Evolutionary conservation across 2,888 invertebrate species (phyloP).

Genomic region (Neoitamus cyanurus): DNA sequence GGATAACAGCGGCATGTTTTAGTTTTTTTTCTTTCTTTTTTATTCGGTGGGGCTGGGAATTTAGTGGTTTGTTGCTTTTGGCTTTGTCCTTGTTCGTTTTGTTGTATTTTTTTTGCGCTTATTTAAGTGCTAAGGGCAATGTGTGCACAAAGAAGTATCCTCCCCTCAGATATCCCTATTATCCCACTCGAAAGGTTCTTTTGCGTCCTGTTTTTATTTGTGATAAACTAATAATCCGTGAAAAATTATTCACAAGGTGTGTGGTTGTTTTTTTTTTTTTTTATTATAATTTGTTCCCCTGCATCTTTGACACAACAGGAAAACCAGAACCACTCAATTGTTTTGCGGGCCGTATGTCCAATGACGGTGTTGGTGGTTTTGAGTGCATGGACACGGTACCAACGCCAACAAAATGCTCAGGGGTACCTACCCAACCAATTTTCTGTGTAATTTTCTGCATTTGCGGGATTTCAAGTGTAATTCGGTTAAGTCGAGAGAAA

Average conservation of each 20-base stretch:
- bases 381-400: background rate
- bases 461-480: conserved; percentile 49
- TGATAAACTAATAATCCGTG: conserved; percentile 44
- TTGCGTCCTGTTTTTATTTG: conserved; percentile 12
- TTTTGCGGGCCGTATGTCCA: background rate
- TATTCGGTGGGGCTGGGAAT: background rate
- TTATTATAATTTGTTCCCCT: background rate
- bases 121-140: background rate
- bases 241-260: background rate
- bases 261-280: background rate
- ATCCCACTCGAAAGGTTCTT: background rate
- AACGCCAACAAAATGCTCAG: background rate
- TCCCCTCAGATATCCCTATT: background rate
- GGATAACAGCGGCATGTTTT: background rate
- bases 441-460: conserved; percentile 31
- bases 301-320: background rate
- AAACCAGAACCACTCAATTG: background rate
- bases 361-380: background rate
- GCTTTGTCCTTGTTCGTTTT: background rate
- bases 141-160: background rate
- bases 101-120: background rate
- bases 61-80: background rate
- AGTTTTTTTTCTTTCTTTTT: background rate
- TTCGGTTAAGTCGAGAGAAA: conserved; percentile 47
- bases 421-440: background rate